These are phyloP conservation scores for Synchiropus splendidus DNA, from an alignment of 2,113 vertebrate genomes.

Conservation along the genomic window DNA sequence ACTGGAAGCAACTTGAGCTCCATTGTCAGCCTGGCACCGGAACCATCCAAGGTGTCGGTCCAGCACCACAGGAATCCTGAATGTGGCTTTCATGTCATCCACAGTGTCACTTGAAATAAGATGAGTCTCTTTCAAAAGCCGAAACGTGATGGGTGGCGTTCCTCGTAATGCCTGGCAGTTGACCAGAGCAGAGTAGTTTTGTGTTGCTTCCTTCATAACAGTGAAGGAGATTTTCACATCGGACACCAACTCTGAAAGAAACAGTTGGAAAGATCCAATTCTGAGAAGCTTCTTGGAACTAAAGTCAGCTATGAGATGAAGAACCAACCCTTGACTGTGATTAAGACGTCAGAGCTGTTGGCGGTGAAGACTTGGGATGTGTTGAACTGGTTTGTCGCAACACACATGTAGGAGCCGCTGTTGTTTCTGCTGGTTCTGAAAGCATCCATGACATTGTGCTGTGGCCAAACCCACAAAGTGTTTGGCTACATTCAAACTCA, in stretches of 20 bases:
- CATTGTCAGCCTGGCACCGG: constrained; percentile 46
- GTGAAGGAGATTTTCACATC: constrained; percentile 42
- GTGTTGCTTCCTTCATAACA: constrained; percentile 20
- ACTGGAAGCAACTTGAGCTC: constrained; percentile 6
- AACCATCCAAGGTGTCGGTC: constrained; percentile 12
- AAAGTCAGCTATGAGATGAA: neutral
- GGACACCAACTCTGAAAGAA: constrained; percentile 43
- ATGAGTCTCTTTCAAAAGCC: constrained; percentile 21
- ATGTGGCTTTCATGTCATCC: neutral
- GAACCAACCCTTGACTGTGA: constrained; percentile 56
- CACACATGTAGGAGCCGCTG: constrained; percentile 49
- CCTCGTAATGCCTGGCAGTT: constrained; percentile 42
- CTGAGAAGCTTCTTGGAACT: neutral
- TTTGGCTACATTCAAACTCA: no score
- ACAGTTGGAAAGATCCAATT: neutral
- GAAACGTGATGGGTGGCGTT: constrained; percentile 39
- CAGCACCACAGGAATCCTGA: constrained; percentile 39
- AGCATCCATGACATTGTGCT: neutral
- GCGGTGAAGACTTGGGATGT: neutral
- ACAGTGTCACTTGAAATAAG: neutral
- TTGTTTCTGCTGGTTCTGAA: constrained; percentile 30
- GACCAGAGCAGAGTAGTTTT: constrained; percentile 23
- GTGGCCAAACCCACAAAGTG: no score
- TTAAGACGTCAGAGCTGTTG: constrained; percentile 12
- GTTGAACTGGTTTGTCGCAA: constrained; percentile 36